Conservation (phyloP, 2,888 invertebrate genomes). For the Nasonovia ribisnigri region DNA sequence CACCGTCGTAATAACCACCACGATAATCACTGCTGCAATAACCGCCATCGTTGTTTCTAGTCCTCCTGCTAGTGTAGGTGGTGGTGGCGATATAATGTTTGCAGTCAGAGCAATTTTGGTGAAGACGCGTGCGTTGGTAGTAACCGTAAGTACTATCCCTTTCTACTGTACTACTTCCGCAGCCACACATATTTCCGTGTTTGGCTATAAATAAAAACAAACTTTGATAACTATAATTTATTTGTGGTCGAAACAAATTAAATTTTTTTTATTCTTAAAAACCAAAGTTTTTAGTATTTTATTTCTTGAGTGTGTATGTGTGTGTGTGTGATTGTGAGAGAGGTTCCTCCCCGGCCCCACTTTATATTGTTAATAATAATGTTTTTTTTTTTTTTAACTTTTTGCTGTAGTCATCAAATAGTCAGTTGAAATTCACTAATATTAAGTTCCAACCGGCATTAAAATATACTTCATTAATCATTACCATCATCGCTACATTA, state of each 20-base stretch:
- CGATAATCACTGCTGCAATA: too few relatives aligned
- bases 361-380: background rate
- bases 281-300: background rate
- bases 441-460: background rate
- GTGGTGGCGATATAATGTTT: too few relatives aligned
- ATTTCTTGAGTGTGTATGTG: background rate
- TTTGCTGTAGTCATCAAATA: background rate
- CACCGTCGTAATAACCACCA: too few relatives aligned
- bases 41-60: too few relatives aligned
- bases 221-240: background rate
- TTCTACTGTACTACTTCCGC: background rate
- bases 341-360: background rate
- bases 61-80: too few relatives aligned
- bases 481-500: too few relatives aligned
- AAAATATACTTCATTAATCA: background rate
- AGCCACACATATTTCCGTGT: background rate
- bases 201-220: background rate
- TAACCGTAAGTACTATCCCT: background rate
- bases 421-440: background rate
- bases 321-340: background rate
- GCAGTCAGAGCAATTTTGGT: background rate
- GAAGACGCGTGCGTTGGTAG: background rate
- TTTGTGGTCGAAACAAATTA: background rate
- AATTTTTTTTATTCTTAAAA: background rate
- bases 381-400: background rate